Evolutionary conservation across 2,888 invertebrate species (phyloP).

Genomic region (Apamea sordens): DNA sequence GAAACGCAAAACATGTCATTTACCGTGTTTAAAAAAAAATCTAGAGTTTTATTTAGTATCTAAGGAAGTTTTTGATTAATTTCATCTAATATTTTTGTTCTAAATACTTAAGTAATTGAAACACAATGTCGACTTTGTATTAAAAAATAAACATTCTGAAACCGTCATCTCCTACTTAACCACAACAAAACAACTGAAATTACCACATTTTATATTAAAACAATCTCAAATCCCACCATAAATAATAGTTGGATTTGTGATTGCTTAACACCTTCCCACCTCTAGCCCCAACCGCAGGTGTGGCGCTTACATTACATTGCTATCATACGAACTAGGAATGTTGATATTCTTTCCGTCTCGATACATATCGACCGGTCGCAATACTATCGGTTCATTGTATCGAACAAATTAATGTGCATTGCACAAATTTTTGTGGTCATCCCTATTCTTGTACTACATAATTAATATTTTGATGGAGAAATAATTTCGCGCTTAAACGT

Average conservation of each 20-base stretch:
- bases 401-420: conserved; percentile 55
- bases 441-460: conserved; percentile 4
- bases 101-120: background rate
- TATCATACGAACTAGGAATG: conserved; percentile 74
- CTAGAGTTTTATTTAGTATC: background rate
- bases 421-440: conserved; percentile 67
- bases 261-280: conserved; percentile 54
- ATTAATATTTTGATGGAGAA: conserved; percentile 28
- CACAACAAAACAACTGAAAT: background rate
- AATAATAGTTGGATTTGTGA: no score
- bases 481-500: conserved; percentile 18
- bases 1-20: background rate
- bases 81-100: background rate
- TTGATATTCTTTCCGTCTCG: conserved; percentile 78
- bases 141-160: background rate
- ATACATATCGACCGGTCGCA: conserved; percentile 76
- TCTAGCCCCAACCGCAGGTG: conserved; percentile 77
- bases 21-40: background rate
- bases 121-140: background rate
- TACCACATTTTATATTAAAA: background rate
- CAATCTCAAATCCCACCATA: conserved; percentile 19
- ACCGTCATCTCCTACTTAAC: background rate
- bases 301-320: conserved; percentile 78
- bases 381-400: conserved; percentile 75
- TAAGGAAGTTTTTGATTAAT: background rate